Evolutionary conservation across 2,888 invertebrate genomes (phyloP), one percentile per base, ranked within the genome.

Genomic region (Chalcosyrphus nemorum): DNA sequence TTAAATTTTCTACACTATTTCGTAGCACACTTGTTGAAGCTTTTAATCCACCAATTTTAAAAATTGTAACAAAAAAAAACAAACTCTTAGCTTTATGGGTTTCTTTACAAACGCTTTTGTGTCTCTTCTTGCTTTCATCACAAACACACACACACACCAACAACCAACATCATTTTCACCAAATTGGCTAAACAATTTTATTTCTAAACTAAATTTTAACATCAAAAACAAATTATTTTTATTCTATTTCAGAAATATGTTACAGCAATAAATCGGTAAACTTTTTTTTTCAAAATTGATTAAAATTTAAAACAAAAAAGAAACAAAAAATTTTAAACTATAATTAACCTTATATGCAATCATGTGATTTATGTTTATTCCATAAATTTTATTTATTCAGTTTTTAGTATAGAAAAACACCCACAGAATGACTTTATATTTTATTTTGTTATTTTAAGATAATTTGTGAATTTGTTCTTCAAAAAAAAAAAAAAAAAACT

Each of bases 181-280:
- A 29, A 57, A 78, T 78, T 78, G 82, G 82, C 78, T 57, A 59
- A 24, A 24, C 24, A 17, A 54, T 32, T 57, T 76, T 57, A 29
- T 54, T 54, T 47, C 7, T 13, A 35, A 24, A 59, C 29, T 27
- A 56, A 82, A 15, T 41, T 56, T 57, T 65, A 75, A 75, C 54
- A 68, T 66, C 77, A 78, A 70, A 59, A 35, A 72, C 1, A 32
- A 63, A 68, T 27, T 77, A 56, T 78, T 77, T 56, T 71, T 77
- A 29, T 77, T 82, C 72, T 50, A 63, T 82, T 82, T 82, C 86
- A 86, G 86, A 86, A 86, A 86, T 86, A 82, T 77, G 45, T 86
- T 57, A 47, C 86, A 80, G 86, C 86, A 80, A 52, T 80, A 17
- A 85, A 86, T 85, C 86, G 86, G 81, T 86, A 78, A 81, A 76